These are phyloP conservation scores for Ennomos fuscantarius DNA, from an alignment of 2,888 invertebrate species.

Conservation along the genomic window DNA sequence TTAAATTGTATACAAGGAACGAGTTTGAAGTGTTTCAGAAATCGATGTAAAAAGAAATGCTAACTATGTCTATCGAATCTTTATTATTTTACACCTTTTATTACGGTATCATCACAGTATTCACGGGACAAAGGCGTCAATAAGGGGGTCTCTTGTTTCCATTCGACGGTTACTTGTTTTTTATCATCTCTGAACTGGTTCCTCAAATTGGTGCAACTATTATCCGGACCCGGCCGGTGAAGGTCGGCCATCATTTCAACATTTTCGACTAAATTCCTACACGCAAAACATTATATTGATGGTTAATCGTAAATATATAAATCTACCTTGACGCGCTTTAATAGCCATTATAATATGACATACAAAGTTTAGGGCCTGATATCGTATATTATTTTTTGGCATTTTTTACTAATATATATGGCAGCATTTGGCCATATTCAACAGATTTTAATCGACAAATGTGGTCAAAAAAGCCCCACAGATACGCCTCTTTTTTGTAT, in stretches of 20 bases:
- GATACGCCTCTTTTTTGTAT: too few relatives aligned
- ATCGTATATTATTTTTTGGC: neutral
- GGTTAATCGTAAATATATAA: constrained; percentile 47
- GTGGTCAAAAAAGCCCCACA: too few relatives aligned
- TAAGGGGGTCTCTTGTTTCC: constrained; percentile 69
- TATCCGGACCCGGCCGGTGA: constrained; percentile 76
- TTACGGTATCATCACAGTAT: constrained; percentile 14
- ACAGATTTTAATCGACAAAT: too few relatives aligned
- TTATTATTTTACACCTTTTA: neutral
- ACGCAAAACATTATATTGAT: constrained; percentile 77
- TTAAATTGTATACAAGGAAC: too few relatives aligned
- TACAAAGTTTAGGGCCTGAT: constrained; percentile 4
- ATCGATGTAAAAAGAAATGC: too few relatives aligned
- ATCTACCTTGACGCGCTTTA: constrained; percentile 41
- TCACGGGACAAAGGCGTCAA: constrained; percentile 62
- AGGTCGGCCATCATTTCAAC: constrained; percentile 76
- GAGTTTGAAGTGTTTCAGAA: too few relatives aligned
- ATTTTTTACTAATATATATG: too few relatives aligned
- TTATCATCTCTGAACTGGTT: constrained; percentile 73
- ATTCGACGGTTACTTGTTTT: constrained; percentile 69
- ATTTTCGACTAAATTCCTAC: constrained; percentile 79
- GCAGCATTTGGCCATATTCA: too few relatives aligned
- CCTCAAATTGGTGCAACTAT: constrained; percentile 81
- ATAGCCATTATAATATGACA: constrained; percentile 25
- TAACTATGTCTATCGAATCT: too few relatives aligned